A percentile compares a stretch with the other conserved stretches of the same genome.
phyloP scores from a whole-genome alignment of 2,888 invertebrate species.

The Leptopilina drosophilae region DNA sequence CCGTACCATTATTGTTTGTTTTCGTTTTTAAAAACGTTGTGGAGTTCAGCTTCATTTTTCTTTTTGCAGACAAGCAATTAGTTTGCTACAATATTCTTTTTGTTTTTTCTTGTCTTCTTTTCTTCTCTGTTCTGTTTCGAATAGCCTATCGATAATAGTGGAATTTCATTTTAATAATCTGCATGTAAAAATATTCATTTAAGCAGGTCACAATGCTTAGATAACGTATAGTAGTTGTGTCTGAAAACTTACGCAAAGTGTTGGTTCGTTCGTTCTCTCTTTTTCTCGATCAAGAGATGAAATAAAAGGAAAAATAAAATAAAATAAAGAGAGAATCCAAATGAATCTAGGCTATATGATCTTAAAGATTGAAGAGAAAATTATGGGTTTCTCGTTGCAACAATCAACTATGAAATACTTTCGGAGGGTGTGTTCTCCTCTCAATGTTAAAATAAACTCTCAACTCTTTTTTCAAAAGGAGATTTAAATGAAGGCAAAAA shows the following conservation, averaged over 20 bases:
- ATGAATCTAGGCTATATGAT: slow-evolving; percentile 9
- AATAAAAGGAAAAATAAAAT: slow-evolving; percentile 2
- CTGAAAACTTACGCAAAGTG: slow-evolving; percentile 13
- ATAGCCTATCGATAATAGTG: not conserved
- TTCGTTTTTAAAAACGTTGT: too few relatives aligned
- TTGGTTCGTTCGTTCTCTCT: not conserved
- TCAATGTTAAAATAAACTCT: not conserved
- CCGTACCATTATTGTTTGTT: too few relatives aligned
- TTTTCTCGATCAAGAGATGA: not conserved
- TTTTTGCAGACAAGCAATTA: not conserved
- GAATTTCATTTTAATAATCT: slow-evolving; percentile 25
- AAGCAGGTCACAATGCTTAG: slow-evolving; percentile 1
- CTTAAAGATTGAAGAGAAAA: slow-evolving; percentile 21
- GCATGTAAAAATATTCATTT: not conserved
- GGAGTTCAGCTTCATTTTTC: too few relatives aligned
- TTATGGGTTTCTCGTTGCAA: slow-evolving; percentile 5
- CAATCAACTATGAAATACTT: not conserved
- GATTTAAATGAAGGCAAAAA: too few relatives aligned
- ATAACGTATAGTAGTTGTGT: not conserved
- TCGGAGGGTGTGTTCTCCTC: not conserved
- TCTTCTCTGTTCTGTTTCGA: too few relatives aligned
- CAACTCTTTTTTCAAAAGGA: not conserved
- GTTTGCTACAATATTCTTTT: not conserved
- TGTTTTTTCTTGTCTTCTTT: not conserved
- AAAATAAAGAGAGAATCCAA: not conserved